Percentiles rank a stretch among this genome's conserved stretches.
These are phyloP conservation scores for Potamilus streckersoni DNA, from an alignment of 1,140 invertebrate species.

Conservation along the genomic window DNA sequence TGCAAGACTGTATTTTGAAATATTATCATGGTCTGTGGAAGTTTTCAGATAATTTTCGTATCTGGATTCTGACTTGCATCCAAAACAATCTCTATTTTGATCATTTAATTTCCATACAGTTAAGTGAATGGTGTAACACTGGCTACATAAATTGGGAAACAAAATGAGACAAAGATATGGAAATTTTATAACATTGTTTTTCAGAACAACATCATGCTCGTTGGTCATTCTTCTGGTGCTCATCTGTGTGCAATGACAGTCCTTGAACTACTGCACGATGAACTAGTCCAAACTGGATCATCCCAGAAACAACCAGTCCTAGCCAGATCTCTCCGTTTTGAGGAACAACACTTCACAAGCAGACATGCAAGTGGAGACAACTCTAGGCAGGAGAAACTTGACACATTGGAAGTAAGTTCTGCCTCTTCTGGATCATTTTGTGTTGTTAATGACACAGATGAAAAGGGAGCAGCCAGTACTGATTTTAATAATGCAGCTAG, in stretches of 20 bases:
- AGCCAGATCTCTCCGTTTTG: conserved; percentile 38
- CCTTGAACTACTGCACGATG: conserved; percentile 57
- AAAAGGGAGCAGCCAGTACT: background rate
- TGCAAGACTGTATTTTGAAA: no score
- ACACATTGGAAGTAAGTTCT: conserved; percentile 43
- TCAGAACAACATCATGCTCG: conserved; percentile 60
- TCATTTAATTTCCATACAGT: no score
- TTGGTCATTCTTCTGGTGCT: conserved; percentile 65
- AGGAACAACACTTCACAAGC: conserved; percentile 42
- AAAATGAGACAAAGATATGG: no score
- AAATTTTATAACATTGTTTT: conserved; percentile 4
- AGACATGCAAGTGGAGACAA: background rate
- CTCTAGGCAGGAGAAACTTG: conserved; percentile 23
- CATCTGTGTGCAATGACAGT: conserved; percentile 62
- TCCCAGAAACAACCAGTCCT: conserved; percentile 10
- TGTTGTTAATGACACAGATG: conserved; percentile 47
- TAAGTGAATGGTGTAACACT: no score
- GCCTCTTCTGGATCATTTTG: conserved; percentile 53
- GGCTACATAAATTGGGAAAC: no score
- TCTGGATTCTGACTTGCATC: no score
- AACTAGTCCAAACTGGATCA: conserved; percentile 24
- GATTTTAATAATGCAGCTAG: conserved; percentile 1
- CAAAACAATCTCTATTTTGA: no score
- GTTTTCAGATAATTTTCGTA: no score
- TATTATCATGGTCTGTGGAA: no score